Evolutionary conservation across 2,113 vertebrate genomes (phyloP), one percentile per base, ranked within the genome.

Genomic region (Echinops telfairi): DNA sequence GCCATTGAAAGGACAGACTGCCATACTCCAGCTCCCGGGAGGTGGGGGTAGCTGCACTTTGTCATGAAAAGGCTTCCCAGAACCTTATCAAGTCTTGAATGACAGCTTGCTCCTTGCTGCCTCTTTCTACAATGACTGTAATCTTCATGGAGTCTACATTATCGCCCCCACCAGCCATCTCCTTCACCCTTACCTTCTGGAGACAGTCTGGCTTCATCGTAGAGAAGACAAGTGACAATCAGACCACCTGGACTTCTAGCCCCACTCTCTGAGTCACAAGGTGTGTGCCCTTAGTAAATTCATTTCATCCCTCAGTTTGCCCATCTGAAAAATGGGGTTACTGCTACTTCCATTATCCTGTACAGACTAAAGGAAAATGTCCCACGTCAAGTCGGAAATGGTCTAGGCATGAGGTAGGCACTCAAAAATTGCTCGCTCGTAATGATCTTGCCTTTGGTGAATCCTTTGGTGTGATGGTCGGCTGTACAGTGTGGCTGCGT

Each of bases 321-420:
- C 87, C 29, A 33, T 53, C 25, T 58, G 10, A 1, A 58, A 77
- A 75, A 31, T 16, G n/a, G 78, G 16, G 31, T 78, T 85, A 5
- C 58, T 76, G 58, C 64, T 43, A 43, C 3, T 82, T 47, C 25
- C 23, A 10, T 25, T 47, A 8, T 66, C 27, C 78, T 2, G 1
- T 75, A 27, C 82, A n/a, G 31, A 3, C 70, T 83, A n/a, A 23
- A 71, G 71, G 16, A 16, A 12, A 19, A 2, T 11, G 53, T 14
- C 20, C 29, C 47, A 17, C 10, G 7, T 64, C n/a, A 68, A 27
- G 47, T n/a, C 36, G 1, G 38, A 85, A 89, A 62, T 10, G 29
- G 22, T 0, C 2, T 3, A 0, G 4, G 20, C 40, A 47, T 38
- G 4, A 12, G 6, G 38, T 22, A n/a, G 12, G 60, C 16, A n/a